Base-by-base conservation (phyloP, 2,888 invertebrate genomes). In the Tipula helvola region DNA sequence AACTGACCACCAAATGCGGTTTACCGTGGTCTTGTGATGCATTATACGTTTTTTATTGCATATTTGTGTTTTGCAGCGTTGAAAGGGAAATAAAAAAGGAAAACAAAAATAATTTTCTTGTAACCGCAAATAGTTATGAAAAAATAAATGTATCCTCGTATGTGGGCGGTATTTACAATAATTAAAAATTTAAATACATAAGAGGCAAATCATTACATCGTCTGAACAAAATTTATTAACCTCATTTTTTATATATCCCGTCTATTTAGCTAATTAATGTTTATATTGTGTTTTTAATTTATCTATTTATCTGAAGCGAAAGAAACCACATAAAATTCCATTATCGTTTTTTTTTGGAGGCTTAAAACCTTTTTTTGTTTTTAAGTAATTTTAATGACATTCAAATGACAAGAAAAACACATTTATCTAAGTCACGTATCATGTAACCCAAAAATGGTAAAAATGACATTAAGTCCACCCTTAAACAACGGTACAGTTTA, bases 361-460 rank as follows among this genome's bases (percentile, higher is more conserved):
- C 8, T 71, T 28, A 71, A 28, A 71, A 71, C 28, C 28, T 28
- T 18, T 71, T 28, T 71, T 28, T 71, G 71, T 71, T 71, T 52
- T 71, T 71, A 71, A 71, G 71, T 71, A 71, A 71, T 71, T 71
- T 71, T 71, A 71, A 71, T 71, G 71, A 71, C 28, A 71, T 8
- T 28, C 71, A 71, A 71, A 71, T 71, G 71, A 71, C 71, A 71
- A 71, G 71, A 71, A 71, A 71, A 71, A 71, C 28, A 71, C 71
- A 71, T 71, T 71, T 71, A 71, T 71, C 71, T 71, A 71, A 71
- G 71, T 71, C 71, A 71, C 71, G 71, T 71, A 71, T 71, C 71
- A 71, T 71, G 71, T 71, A 71, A 71, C 71, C 71, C 71, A 71
- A 71, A 71, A 71, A 71, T 71, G 71, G 71, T 28, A 71, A 71